Evolutionary conservation across 2,888 invertebrate species (phyloP).

Genomic region (Agrotis puta): DNA sequence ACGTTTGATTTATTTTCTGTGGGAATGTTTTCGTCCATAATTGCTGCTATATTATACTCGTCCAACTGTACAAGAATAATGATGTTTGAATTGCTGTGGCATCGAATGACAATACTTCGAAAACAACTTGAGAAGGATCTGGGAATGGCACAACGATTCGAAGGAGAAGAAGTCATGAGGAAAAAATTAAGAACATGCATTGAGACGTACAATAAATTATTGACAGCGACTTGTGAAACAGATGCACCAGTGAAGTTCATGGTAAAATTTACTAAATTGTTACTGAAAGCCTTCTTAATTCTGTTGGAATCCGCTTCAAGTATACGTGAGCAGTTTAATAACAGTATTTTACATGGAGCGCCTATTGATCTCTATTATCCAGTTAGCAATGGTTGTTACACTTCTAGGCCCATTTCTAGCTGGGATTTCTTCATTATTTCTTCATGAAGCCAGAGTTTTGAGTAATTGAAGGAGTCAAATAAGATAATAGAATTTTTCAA

Average conservation of each 20-base stretch:
- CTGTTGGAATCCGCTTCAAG: no score
- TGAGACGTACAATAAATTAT: conserved; percentile 16
- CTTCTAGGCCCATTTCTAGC: no score
- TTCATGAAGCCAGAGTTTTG: no score
- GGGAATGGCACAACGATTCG: not conserved
- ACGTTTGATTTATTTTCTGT: not conserved
- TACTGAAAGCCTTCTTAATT: no score
- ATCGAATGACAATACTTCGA: conserved; percentile 7
- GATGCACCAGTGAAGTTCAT: conserved; percentile 11
- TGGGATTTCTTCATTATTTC: no score
- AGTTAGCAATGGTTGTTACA: no score
- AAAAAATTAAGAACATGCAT: not conserved
- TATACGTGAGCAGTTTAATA: no score
- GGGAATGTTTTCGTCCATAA: not conserved
- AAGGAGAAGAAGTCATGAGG: conserved; percentile 6
- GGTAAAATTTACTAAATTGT: conserved; percentile 3
- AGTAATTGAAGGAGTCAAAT: no score
- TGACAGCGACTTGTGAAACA: not conserved
- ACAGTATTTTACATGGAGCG: no score
- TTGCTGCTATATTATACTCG: not conserved
- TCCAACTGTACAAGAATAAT: not conserved
- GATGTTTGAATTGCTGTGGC: conserved; percentile 26
- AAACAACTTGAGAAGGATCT: conserved; percentile 4
- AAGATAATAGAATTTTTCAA: no score
- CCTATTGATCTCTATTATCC: no score